A percentile compares a stretch with the other conserved stretches of the same genome.
These are phyloP conservation scores for Clitarchus hookeri DNA, from an alignment of 2,888 invertebrate genomes.

Conservation along the genomic window DNA sequence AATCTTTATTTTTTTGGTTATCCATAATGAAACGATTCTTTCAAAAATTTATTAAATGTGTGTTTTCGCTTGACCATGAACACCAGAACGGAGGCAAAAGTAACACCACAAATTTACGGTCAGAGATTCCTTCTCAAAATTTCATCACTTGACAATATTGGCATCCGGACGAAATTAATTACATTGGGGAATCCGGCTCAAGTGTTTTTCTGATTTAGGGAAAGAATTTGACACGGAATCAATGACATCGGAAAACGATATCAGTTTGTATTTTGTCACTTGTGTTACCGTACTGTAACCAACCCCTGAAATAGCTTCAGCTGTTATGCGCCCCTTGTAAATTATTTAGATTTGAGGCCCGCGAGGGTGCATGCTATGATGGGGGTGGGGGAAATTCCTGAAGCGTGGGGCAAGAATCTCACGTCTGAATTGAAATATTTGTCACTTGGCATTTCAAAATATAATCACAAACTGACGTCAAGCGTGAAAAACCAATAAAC, in stretches of 20 bases:
- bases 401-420: background rate
- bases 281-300: background rate
- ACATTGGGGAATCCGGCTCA: background rate
- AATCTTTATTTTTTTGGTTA: too few species aligned
- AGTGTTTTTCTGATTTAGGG: background rate
- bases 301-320: background rate
- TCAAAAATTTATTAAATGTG: too few species aligned
- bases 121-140: background rate
- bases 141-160: background rate
- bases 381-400: background rate
- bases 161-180: background rate
- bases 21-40: too few species aligned
- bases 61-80: too few species aligned
- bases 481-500: too few species aligned
- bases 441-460: background rate
- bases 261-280: background rate
- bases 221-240: background rate
- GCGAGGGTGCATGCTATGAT: background rate
- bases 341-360: background rate
- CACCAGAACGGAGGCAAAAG: too few species aligned
- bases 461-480: background rate
- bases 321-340: background rate
- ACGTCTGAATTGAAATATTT: background rate
- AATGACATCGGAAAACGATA: conserved; percentile 14
- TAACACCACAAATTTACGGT: too few species aligned